A percentile compares a stretch with the other conserved stretches of the same genome.
Evolutionary conservation across 2,888 invertebrate genomes (phyloP).

Genomic region (Hirtodrosophila histrioides): DNA sequence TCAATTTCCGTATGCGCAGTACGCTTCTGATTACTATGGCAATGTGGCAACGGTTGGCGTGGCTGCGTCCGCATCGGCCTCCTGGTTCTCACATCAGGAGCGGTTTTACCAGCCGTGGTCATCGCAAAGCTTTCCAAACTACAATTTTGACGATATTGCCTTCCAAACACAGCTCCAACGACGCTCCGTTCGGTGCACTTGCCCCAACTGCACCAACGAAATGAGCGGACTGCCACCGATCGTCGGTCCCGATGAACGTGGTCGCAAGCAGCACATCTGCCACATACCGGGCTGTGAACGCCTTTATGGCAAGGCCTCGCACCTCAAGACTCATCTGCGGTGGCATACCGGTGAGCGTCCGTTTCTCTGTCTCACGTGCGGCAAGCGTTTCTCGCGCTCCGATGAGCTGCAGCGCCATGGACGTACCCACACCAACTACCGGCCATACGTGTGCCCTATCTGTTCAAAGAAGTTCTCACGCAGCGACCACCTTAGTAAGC

Average conservation of each 20-base stretch:
- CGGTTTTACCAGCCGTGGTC: slow-evolving; percentile 83
- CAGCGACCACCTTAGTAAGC: slow-evolving; percentile 96
- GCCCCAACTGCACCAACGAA: slow-evolving; percentile 92
- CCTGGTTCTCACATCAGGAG: slow-evolving; percentile 84
- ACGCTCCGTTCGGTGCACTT: slow-evolving; percentile 91
- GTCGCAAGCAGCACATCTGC: slow-evolving; percentile 93
- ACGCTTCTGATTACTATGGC: slow-evolving; percentile 83
- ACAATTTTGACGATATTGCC: slow-evolving; percentile 83
- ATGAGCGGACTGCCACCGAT: slow-evolving; percentile 90
- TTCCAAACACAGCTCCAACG: slow-evolving; percentile 87
- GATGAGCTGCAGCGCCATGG: slow-evolving; percentile 95
- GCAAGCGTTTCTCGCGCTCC: slow-evolving; percentile 95
- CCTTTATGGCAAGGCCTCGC: slow-evolving; percentile 97
- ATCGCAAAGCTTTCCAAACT: slow-evolving; percentile 81
- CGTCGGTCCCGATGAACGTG: slow-evolving; percentile 89
- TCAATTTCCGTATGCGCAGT: slow-evolving; percentile 84
- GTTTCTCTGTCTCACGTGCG: slow-evolving; percentile 94
- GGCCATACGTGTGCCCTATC: slow-evolving; percentile 93
- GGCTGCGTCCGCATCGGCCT: slow-evolving; percentile 79
- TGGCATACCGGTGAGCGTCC: slow-evolving; percentile 98
- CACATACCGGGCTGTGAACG: slow-evolving; percentile 94
- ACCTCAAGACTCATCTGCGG: slow-evolving; percentile 95
- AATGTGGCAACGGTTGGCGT: slow-evolving; percentile 81
- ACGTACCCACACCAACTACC: slow-evolving; percentile 95
- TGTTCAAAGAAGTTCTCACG: slow-evolving; percentile 96